Base-by-base conservation (phyloP, 2,113 vertebrate genomes). In the Xiphophorus hellerii region DNA sequence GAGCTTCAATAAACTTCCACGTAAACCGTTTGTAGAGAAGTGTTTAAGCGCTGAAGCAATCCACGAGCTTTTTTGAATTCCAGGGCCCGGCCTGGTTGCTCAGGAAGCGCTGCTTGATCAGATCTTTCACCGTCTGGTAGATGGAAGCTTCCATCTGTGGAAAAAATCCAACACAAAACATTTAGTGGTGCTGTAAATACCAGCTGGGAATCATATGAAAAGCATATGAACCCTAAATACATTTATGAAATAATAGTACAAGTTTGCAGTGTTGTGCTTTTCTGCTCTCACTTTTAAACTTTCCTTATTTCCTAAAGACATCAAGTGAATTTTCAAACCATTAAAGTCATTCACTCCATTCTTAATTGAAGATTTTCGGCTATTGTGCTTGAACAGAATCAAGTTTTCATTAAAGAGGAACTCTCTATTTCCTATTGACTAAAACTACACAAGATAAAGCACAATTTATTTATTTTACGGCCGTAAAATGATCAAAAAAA, bases 11-110 rank as follows among this genome's bases (percentile, higher is more conserved):
- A n/a, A 78, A 78, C 71, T 27, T 81, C 1, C 0, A 30, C 11
- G 42, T 4, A 14, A 29, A 1, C 1, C 0, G 13, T 48, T 51
- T 29, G 51, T 48, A 15, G 31, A 30, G n/a, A 62, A 5, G 2
- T 6, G 6, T 73, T 90, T 67, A 91, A 30, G 28, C 0, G 1
- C 74, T 83, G 35, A 92, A 92, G 61, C 76, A 76, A 69, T 93
- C 88, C 86, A 92, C 92, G 44, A 91, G 69, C 35, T 79, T 83
- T 51, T 93, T 93, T 1, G 90, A 80, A 13, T 69, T 83, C 90
- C 91, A 92, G 3, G 72, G 30, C 22, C 92, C 92, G 0, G 82
- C 87, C 0, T 73, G 11, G 75, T 62, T 67, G 17, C 22, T 77
- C 68, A 69, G 51, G 70, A 92, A 84, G 58, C 77, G 74, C 2